A percentile compares a stretch with the other conserved stretches of the same genome.
phyloP scores from a whole-genome alignment of 2,113 vertebrate genomes.

The Haemorhous mexicanus region DNA sequence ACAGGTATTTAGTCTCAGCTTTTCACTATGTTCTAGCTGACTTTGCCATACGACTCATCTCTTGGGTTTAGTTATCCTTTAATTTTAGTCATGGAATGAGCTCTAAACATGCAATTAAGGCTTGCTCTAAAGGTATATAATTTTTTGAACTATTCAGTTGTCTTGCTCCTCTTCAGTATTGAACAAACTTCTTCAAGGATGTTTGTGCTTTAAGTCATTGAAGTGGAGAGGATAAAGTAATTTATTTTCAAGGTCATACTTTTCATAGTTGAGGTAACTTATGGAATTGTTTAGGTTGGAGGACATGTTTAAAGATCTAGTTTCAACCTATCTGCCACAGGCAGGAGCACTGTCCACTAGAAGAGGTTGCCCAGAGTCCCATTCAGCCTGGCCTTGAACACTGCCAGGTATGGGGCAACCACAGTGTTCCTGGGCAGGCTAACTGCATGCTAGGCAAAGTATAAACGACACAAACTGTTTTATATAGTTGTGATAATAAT shows the following conservation, averaged over 20 bases:
- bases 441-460: neutral
- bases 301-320: neutral
- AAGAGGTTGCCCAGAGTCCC: neutral
- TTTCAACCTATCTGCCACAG: neutral
- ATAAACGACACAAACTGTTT: neutral
- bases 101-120: neutral
- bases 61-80: neutral
- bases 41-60: neutral
- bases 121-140: neutral
- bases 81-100: neutral
- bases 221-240: neutral
- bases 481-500: neutral
- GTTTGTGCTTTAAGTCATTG: neutral
- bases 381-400: neutral
- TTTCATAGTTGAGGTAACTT: neutral
- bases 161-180: neutral
- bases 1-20: neutral
- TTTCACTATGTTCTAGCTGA: neutral
- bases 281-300: neutral
- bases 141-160: neutral
- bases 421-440: neutral
- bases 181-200: neutral
- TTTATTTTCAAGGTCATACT: neutral
- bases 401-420: neutral
- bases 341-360: neutral